Evolutionary conservation across 2,888 invertebrate species (phyloP), one percentile per base, ranked within the genome.

Genomic region (Dione juno): DNA sequence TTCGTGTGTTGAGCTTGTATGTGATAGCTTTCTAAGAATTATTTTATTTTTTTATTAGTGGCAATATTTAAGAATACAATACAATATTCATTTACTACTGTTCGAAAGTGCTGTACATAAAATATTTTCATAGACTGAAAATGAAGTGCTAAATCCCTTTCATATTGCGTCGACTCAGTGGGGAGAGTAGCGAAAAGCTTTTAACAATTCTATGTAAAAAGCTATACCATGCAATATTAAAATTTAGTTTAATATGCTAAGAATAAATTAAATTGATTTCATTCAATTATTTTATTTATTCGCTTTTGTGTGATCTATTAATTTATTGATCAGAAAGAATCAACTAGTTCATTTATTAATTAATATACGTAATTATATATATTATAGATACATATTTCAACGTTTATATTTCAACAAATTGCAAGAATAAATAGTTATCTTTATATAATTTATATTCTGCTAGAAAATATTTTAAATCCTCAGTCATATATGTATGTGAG

Each of bases 1-100:
- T 84, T 28, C 43, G 21, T n/a, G 14, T 59, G n/a, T 84, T 85
- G 16, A 10, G 11, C 16, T 3, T 19, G 10, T 50, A 50, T 1
- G 70, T 9, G 0, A 9, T 21, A 14, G 52, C 21, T 6, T 41
- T 41, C 19, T 52, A 13, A 16, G 3, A 9, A 48, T 48, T 50
- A 16, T 19, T 3, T 13, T 52, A 21, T 13, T 21, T 52, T 53
- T 53, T 35, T n/a, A 50, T 35, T 28, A 35, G 11, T 53, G 2
- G 2, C 5, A 8, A 37, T 16, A 40, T 57, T 57, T 16, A 37
- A 57, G 37, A 57, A 57, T 37, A 37, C 19, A 10, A 57, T 37
- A 16, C 37, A 6, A 16, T n/a, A n/a, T 40, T 37, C 16, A 40
- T 57, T 37, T 37, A 57, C 16, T 16, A 16, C 37, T 57, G 16